Percentiles rank a stretch among this genome's conserved stretches.
Conservation (phyloP, 2,888 invertebrate genomes). For the Anoncus sp. region DNA sequence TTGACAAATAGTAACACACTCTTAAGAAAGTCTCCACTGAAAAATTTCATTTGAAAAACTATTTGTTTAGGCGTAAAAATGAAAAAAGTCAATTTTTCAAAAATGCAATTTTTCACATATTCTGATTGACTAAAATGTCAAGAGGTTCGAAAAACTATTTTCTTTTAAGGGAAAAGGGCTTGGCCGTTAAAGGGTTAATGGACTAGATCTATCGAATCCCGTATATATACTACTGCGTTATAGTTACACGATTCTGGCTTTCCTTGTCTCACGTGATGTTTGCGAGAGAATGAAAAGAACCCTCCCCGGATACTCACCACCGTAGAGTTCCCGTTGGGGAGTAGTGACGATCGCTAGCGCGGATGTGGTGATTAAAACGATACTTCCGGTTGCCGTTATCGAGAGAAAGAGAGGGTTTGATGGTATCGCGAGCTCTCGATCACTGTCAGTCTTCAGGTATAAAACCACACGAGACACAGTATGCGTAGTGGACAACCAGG, state of each 20-base stretch:
- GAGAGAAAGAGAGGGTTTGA: constrained; percentile 68
- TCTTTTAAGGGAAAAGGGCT: too few species aligned
- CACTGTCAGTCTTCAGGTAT: constrained; percentile 74
- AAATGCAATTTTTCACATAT: too few species aligned
- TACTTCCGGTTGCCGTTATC: constrained; percentile 80
- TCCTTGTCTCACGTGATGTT: constrained; percentile 59
- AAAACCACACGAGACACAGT: constrained; percentile 52
- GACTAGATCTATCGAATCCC: constrained; percentile 14
- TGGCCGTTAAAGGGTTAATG: too few species aligned
- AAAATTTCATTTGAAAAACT: too few species aligned
- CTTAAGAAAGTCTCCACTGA: too few species aligned
- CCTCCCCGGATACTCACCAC: constrained; percentile 40
- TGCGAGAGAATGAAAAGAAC: constrained; percentile 44
- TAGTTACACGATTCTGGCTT: constrained; percentile 30
- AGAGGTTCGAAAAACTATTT: too few species aligned
- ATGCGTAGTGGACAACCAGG: constrained; percentile 18
- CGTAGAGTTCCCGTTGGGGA: constrained; percentile 41
- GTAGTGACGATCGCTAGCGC: constrained; percentile 69
- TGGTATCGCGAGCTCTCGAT: constrained; percentile 78
- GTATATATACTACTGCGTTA: constrained; percentile 5
- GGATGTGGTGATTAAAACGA: constrained; percentile 81
- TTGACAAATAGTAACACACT: too few species aligned
- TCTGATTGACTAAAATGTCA: too few species aligned
- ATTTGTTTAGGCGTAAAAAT: too few species aligned
- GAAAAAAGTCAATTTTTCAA: too few species aligned